Percentiles rank a stretch among this genome's conserved stretches.
phyloP scores from a whole-genome alignment of 2,797 vertebrate species.

The Sebastes diaconus region DNA sequence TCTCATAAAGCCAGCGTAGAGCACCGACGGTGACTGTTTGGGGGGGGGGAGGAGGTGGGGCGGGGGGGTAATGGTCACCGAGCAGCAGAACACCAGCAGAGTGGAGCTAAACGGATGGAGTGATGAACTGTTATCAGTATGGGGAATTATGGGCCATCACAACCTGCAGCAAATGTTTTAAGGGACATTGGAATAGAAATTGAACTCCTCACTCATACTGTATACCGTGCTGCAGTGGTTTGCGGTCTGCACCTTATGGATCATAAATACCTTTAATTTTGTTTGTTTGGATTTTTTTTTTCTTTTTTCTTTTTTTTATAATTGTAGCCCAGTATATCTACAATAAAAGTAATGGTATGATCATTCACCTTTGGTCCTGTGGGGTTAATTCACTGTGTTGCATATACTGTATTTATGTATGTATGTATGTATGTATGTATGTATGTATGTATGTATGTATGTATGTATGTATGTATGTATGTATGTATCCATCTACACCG shows the following conservation, averaged over 20 bases:
- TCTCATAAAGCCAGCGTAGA: slow-evolving; percentile 63
- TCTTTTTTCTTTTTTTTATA: slow-evolving; percentile 81
- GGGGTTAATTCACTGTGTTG: background rate
- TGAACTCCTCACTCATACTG: slow-evolving; percentile 79
- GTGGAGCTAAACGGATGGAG: slow-evolving; percentile 58
- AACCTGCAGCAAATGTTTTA: slow-evolving; percentile 80
- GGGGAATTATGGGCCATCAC: slow-evolving; percentile 83
- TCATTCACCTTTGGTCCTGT: slow-evolving; percentile 58
- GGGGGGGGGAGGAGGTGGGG: rapidly evolving
- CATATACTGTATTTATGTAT: no score
- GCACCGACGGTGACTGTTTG: slow-evolving; percentile 32
- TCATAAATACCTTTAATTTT: slow-evolving; percentile 87
- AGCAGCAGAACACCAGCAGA: slow-evolving; percentile 83
- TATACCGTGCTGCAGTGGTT: slow-evolving; percentile 87
- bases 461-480: no score
- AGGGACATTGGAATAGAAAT: slow-evolving; percentile 61
- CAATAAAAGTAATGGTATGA: slow-evolving; percentile 97
- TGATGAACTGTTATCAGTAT: slow-evolving; percentile 62
- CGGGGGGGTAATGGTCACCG: background rate
- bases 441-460: no score
- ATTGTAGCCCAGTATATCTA: slow-evolving; percentile 96
- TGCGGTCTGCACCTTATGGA: slow-evolving; percentile 93
- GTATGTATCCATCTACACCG: no score
- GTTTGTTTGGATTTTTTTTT: slow-evolving; percentile 53
- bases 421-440: no score